Base-by-base conservation (phyloP, 2,797 vertebrate species). In the Astyanax mexicanus region DNA sequence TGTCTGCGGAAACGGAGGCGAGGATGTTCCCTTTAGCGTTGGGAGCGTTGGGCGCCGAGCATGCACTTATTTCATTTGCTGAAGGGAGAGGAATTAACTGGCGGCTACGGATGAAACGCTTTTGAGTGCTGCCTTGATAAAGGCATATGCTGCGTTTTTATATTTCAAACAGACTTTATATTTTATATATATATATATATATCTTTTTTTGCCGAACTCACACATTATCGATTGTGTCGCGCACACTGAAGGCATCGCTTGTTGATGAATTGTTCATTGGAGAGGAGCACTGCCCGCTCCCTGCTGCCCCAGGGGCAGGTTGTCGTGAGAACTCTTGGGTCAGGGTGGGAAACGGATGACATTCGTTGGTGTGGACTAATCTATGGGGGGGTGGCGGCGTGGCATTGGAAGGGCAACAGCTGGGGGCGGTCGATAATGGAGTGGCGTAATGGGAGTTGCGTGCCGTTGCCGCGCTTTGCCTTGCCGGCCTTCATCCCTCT, bases 381-480 rank as follows among this genome's bases (percentile, higher is more conserved):
- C 66, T 81, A 75, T 70, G 10, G 38, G 80, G 40, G 80, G 55
- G 66, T 38, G 7, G 10, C 51, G n/a, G 72, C 65, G 67, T 55
- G 47, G 65, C 27, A 27, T 38, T 60, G 73, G 73, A 71, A 65
- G 75, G 75, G 67, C 4, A 29, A 77, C 79, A 78, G 85, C 81
- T 21, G 21, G 58, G 80, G 85, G 84, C 69, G n/a, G 79, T 76
- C 81, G 64, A 80, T 88, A 85, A 88, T 80, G 78, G 79, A 77
- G 79, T 68, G 7, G 69, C 64, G 76, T 86, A 79, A 83, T 86
- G 68, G 78, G 32, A 62, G 66, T 13, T 71, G 45, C 57, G 78
- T 37, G 42, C 23, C 7, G 77, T 69, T 80, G 74, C 47, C 40
- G 35, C 23, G 55, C 61, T 54, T 35, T 29, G 65, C 55, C 67